Evolutionary conservation across 2,888 invertebrate genomes (phyloP), one percentile per base, ranked within the genome.

Genomic region (Watsonalla cultraria): DNA sequence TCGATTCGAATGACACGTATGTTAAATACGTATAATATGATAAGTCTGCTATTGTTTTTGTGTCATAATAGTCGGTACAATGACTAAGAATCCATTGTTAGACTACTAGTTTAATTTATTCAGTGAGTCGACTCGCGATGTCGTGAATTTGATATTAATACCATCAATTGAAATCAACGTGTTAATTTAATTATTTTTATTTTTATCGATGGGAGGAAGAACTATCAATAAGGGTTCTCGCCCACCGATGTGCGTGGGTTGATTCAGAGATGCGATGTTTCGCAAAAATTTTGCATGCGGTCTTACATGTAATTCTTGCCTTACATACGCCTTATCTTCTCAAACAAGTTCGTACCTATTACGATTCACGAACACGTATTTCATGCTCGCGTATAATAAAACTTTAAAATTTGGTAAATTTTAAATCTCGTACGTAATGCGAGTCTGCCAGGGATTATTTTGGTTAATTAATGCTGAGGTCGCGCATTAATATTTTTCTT

Each of bases 201-300:
- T 72, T 78, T 81, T 74, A 74, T 70, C 76, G 68, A 75, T 74
- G 73, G 69, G 70, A 78, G 70, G 64, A 74, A 5, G 42, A 8
- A 11, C 5, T 42, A 82, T 81, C 78, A 76, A 76, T 81, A 79
- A 80, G 79, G 76, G 78, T 78, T 73, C 66, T 76, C 83, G 76
- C 86, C 84, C 81, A 85, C 84, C 67, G 58, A 47, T 34, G 48
- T 60, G 77, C 75, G 76, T 80, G 70, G 82, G 81, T 65, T 60
- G 72, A 66, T 54, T 52, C 62, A 61, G 51, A 54, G 60, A 66
- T 64, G 69, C 68, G 68, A 58, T 62, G 68, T 70, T 74, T 76
- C 76, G 78, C 76, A 74, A 82, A 81, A 78, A 70, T 75, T 78
- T 75, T 68, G 66, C 68, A 73, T 65, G 59, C 71, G 70, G 76